Evolutionary conservation across 2,888 invertebrate species (phyloP), one percentile per base, ranked within the genome.

Genomic region (Lasioglossum malachurum): DNA sequence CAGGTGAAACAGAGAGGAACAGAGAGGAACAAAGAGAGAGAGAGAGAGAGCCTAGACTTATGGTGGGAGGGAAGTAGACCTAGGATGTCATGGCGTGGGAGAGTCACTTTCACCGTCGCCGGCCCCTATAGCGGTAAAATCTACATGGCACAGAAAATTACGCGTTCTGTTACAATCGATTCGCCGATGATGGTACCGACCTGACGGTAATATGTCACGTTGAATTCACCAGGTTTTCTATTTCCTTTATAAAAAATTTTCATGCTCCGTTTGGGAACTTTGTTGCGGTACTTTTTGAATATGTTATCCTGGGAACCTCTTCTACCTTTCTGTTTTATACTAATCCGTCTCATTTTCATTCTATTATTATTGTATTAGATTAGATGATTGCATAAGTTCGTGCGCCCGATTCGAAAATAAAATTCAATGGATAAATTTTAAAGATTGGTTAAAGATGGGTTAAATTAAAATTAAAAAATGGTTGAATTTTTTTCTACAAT

Each of bases 51-150:
- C 57, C 38, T 27, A 75, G 74, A 79, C 81, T 72, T 78, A 67
- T 72, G 78, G 91, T 88, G 90, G 75, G 90, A 38, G 87, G 83
- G 82, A 84, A 44, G 85, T 88, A 85, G 89, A 89, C 89, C 90
- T 93, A 93, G 92, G 94, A 93, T 93, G 93, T 93, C 93, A 93
- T 93, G 93, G 93, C 94, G 94, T 94, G 94, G 94, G 94, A 94
- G 94, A 94, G 92, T 93, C 92, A 94, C 94, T 94, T 94, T 94
- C 94, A 94, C 94, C 93, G 89, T 94, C 90, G 84, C 81, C 86
- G 88, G 89, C 84, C 88, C 87, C 82, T 90, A 85, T 89, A 91
- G 80, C 90, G 90, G 87, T 90, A 91, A 89, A 91, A 87, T 87
- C 91, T 88, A 87, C 86, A 82, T 76, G 78, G 69, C 74, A 86